phyloP scores from a whole-genome alignment of 2,113 vertebrate genomes.

The Melanostigma gelatinosum region DNA sequence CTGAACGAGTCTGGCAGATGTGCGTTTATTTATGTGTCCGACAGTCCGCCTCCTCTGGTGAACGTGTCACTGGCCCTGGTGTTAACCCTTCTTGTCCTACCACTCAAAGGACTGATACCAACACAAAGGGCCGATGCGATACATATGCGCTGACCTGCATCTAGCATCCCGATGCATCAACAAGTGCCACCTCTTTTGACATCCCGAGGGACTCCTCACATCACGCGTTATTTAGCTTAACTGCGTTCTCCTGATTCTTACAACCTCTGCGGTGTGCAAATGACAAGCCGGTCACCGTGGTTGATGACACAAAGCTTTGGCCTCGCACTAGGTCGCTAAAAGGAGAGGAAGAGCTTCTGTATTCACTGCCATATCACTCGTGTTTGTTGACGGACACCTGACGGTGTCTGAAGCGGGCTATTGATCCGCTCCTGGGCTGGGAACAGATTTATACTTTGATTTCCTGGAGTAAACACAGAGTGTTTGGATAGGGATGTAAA shows the following conservation, averaged over 20 bases:
- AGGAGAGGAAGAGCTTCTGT: slow-evolving; percentile 18
- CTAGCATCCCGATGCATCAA: neutral
- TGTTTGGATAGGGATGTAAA: slow-evolving; percentile 79
- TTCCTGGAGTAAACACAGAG: slow-evolving; percentile 71
- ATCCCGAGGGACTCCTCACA: neutral
- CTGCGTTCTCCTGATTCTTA: neutral
- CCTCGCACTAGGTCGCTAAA: slow-evolving; percentile 25
- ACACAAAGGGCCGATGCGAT: neutral
- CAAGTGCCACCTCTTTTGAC: neutral
- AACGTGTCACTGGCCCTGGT: slow-evolving; percentile 5
- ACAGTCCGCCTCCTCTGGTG: slow-evolving; percentile 12
- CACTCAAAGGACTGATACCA: neutral
- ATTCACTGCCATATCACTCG: slow-evolving; percentile 29
- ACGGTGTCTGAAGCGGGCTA: slow-evolving; percentile 66
- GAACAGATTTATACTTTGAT: slow-evolving; percentile 80
- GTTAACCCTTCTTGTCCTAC: slow-evolving; percentile 31
- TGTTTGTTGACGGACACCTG: slow-evolving; percentile 66
- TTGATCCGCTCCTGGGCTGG: slow-evolving; percentile 61
- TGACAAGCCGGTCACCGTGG: slow-evolving; percentile 18
- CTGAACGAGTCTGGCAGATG: slow-evolving; percentile 61
- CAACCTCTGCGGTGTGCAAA: slow-evolving; percentile 22
- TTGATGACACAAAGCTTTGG: slow-evolving; percentile 33
- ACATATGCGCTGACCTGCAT: neutral
- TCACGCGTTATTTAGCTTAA: neutral
- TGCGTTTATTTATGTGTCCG: slow-evolving; percentile 30